Percentiles rank a stretch among this genome's conserved stretches.
Evolutionary conservation across 2,113 vertebrate species (phyloP).

Genomic region (Dryoscopus gambensis): DNA sequence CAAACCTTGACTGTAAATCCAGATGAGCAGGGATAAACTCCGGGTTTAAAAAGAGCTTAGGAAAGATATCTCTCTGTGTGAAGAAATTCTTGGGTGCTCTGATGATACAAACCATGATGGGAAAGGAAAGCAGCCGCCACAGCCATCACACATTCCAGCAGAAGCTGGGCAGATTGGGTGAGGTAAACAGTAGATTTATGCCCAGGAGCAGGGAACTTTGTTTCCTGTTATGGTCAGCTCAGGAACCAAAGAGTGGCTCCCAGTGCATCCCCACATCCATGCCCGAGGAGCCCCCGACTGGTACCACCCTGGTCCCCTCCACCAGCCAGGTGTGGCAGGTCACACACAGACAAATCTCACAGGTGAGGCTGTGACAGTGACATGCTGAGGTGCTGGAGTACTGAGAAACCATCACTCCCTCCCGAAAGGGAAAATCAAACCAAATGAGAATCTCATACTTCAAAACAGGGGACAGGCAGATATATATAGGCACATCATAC

Average conservation of each 20-base stretch:
- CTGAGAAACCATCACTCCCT: background rate
- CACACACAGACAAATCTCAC: background rate
- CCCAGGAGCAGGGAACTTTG: background rate
- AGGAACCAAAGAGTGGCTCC: background rate
- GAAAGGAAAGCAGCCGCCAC: background rate
- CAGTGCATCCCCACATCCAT: background rate
- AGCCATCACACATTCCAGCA: background rate
- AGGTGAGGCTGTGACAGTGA: background rate
- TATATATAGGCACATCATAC: background rate
- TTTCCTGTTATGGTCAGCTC: background rate
- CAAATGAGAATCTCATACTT: background rate
- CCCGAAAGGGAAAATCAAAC: background rate
- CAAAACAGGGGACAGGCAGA: background rate
- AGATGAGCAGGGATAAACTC: background rate
- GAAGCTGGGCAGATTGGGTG: background rate
- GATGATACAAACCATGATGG: background rate
- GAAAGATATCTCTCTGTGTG: background rate
- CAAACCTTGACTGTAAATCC: background rate
- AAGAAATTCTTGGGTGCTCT: background rate
- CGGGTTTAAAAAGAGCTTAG: background rate
- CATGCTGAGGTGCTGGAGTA: background rate
- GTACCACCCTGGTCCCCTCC: background rate
- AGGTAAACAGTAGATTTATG: background rate
- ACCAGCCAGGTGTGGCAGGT: background rate
- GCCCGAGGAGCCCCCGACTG: background rate